Percentiles rank a stretch among this genome's conserved stretches.
Conservation (phyloP, 2,113 vertebrate species). For the Rana temporaria region DNA sequence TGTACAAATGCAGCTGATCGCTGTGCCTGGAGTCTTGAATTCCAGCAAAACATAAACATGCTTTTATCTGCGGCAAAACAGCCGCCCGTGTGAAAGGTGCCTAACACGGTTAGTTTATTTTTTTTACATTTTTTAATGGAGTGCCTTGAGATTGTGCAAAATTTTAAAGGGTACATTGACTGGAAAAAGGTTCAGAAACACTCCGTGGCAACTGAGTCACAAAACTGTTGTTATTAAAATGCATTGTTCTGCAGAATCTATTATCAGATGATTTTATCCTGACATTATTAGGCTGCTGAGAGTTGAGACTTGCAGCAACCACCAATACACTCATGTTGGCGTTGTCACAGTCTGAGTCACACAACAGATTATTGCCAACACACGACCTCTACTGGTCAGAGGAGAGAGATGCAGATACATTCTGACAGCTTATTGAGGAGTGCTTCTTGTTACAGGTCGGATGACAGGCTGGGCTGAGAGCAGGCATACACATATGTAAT, state of each 20-base stretch:
- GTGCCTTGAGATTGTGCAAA: too few relatives aligned
- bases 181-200: too few relatives aligned
- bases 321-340: not conserved
- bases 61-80: too few relatives aligned
- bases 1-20: too few relatives aligned
- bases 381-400: slow-evolving; percentile 13
- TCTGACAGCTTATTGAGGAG: not conserved
- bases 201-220: too few relatives aligned
- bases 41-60: too few relatives aligned
- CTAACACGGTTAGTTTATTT: too few relatives aligned
- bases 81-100: too few relatives aligned
- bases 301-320: not conserved
- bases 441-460: not conserved
- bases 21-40: too few relatives aligned
- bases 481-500: not conserved
- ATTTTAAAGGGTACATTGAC: too few relatives aligned
- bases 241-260: not conserved
- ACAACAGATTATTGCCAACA: not conserved
- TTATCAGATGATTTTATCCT: not conserved
- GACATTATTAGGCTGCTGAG: not conserved
- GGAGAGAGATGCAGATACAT: not conserved
- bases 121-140: too few relatives aligned
- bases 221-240: not conserved
- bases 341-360: too few relatives aligned
- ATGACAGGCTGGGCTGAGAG: not conserved